These are phyloP conservation scores for Hafferia zeledoni DNA, from an alignment of 2,797 vertebrate species.

Conservation along the genomic window DNA sequence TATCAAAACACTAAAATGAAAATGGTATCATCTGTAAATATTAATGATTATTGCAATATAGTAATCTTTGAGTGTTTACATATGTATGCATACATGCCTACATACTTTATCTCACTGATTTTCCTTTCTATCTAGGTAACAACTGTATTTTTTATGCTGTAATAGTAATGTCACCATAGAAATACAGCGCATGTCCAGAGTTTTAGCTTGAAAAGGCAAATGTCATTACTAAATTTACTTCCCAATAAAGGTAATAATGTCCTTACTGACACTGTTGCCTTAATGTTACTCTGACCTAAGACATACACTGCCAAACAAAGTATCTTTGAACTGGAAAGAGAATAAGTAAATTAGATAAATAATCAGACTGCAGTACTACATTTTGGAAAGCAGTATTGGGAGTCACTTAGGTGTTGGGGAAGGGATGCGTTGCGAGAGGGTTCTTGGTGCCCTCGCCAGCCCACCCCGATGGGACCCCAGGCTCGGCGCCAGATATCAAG, in stretches of 20 bases:
- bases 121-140: neutral
- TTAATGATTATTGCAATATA: neutral
- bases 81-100: neutral
- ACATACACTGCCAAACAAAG: neutral
- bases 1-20: constrained; percentile 4
- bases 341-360: neutral
- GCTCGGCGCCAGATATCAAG: too few relatives aligned
- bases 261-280: neutral
- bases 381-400: neutral
- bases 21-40: neutral
- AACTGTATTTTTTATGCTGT: neutral
- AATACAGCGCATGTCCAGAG: neutral
- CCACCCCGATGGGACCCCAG: too few relatives aligned
- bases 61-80: neutral
- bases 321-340: neutral
- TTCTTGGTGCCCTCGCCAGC: too few relatives aligned
- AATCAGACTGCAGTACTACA: neutral
- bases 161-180: neutral
- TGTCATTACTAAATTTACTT: neutral
- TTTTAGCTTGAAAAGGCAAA: neutral
- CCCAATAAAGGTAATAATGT: neutral
- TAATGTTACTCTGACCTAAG: neutral
- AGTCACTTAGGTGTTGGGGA: neutral
- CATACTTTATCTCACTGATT: neutral
- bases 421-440: too few relatives aligned